These are phyloP conservation scores for Schrankia costaestrigalis DNA, from an alignment of 2,888 invertebrate genomes.

Conservation along the genomic window DNA sequence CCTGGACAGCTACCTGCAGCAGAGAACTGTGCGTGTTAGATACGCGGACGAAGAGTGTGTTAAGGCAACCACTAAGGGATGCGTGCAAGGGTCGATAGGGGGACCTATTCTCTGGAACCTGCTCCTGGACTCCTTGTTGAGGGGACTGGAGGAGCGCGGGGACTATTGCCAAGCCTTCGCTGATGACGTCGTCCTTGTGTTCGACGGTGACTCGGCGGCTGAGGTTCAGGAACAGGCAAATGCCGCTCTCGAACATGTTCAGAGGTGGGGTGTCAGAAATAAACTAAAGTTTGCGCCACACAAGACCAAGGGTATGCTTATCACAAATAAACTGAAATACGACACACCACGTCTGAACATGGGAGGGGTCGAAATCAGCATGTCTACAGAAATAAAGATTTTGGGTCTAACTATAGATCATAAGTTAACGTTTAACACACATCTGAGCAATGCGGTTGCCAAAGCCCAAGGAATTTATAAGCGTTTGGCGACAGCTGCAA, in stretches of 20 bases:
- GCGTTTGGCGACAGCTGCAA: background rate
- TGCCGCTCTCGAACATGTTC: conserved; percentile 7
- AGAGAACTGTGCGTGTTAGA: background rate
- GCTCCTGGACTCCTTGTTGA: background rate
- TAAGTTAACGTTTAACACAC: background rate
- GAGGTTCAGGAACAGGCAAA: conserved; percentile 12
- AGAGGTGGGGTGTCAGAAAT: conserved; percentile 4
- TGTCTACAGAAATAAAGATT: background rate
- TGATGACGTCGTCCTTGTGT: background rate
- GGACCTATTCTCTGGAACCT: background rate
- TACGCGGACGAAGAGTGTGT: background rate
- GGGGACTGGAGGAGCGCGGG: background rate
- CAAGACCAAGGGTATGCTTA: too few species aligned
- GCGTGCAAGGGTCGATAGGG: background rate
- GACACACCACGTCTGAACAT: too few species aligned
- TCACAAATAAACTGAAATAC: too few species aligned
- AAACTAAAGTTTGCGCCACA: too few species aligned
- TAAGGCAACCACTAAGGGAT: background rate
- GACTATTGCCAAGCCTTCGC: background rate
- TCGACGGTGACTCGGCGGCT: background rate
- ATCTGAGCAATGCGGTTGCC: background rate
- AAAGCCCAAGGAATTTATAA: background rate
- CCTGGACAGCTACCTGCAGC: background rate
- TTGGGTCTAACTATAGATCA: background rate
- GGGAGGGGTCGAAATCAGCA: background rate